Conservation (phyloP, 2,888 invertebrate genomes). For the Perizoma affinitatum region DNA sequence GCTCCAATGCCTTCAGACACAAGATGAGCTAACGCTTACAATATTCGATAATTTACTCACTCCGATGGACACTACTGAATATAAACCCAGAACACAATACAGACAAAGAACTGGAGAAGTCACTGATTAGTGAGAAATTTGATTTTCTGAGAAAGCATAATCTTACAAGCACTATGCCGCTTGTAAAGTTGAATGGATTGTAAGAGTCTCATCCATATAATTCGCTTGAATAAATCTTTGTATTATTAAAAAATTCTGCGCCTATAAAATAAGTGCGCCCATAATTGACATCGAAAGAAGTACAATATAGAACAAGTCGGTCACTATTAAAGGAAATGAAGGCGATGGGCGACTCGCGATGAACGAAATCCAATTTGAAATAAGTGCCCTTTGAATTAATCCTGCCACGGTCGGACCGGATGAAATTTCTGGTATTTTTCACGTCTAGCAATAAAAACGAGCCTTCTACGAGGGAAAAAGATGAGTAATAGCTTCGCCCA, state of each 20-base stretch:
- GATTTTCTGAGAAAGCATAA: background rate
- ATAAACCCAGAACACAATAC: constrained; percentile 8
- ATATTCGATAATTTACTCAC: constrained; percentile 47
- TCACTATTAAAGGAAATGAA: constrained; percentile 75
- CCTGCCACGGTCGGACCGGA: constrained; percentile 78
- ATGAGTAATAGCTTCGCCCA: constrained; percentile 78
- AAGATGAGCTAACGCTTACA: constrained; percentile 45
- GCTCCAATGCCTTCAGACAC: constrained; percentile 44
- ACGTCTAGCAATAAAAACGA: constrained; percentile 82
- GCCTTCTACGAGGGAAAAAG: constrained; percentile 73
- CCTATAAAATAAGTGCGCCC: constrained; percentile 44
- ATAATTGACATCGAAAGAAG: constrained; percentile 55
- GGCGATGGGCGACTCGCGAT: constrained; percentile 61
- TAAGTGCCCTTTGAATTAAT: constrained; percentile 84
- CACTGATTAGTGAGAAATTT: background rate
- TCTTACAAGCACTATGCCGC: too few species aligned
- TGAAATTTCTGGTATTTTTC: constrained; percentile 84
- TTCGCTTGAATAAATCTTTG: constrained; percentile 20
- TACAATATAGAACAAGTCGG: constrained; percentile 60
- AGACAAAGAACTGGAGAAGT: background rate
- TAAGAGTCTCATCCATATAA: constrained; percentile 2
- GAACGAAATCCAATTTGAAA: constrained; percentile 82
- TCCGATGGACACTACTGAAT: constrained; percentile 33
- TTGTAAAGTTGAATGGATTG: too few species aligned
- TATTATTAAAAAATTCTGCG: constrained; percentile 33